Evolutionary conservation across 2,797 vertebrate genomes (phyloP).

Genomic region (Hyperoplus immaculatus): DNA sequence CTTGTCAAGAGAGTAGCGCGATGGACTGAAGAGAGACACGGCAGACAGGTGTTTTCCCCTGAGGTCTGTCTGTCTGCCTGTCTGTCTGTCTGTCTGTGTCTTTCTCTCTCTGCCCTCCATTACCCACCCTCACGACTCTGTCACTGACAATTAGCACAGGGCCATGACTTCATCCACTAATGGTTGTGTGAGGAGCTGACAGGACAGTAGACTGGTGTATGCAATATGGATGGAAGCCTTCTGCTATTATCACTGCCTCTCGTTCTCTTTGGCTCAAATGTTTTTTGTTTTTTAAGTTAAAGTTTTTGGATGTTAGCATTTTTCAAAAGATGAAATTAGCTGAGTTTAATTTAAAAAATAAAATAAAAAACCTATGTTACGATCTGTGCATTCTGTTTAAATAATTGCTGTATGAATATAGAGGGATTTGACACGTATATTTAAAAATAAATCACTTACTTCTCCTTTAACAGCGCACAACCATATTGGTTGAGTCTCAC

Average conservation of each 20-base stretch:
- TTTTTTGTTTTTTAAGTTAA: background rate
- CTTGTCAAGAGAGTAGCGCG: slow-evolving; percentile 15
- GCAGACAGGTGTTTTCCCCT: slow-evolving; percentile 64
- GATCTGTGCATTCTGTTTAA: too few species aligned
- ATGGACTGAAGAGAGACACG: slow-evolving; percentile 21
- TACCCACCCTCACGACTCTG: slow-evolving; percentile 46
- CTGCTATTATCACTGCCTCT: slow-evolving; percentile 33
- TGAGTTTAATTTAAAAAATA: too few species aligned
- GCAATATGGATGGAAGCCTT: slow-evolving; percentile 51
- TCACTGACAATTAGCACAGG: slow-evolving; percentile 68
- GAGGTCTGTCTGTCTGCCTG: slow-evolving; percentile 32
- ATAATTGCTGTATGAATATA: too few species aligned
- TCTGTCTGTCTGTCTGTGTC: slow-evolving; percentile 30
- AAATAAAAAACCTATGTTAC: too few species aligned
- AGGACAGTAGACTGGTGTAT: slow-evolving; percentile 42
- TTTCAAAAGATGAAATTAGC: too few species aligned
- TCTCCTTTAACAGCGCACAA: background rate
- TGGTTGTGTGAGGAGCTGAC: slow-evolving; percentile 62
- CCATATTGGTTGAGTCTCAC: background rate
- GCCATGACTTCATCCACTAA: slow-evolving; percentile 74
- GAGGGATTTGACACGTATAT: too few species aligned
- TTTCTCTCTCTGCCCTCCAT: slow-evolving; percentile 30
- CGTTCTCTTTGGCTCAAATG: background rate
- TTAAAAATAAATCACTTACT: too few species aligned
- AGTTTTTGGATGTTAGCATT: background rate